Base-by-base conservation (phyloP, 2,888 invertebrate species). In the Andrena hattorfiana region DNA sequence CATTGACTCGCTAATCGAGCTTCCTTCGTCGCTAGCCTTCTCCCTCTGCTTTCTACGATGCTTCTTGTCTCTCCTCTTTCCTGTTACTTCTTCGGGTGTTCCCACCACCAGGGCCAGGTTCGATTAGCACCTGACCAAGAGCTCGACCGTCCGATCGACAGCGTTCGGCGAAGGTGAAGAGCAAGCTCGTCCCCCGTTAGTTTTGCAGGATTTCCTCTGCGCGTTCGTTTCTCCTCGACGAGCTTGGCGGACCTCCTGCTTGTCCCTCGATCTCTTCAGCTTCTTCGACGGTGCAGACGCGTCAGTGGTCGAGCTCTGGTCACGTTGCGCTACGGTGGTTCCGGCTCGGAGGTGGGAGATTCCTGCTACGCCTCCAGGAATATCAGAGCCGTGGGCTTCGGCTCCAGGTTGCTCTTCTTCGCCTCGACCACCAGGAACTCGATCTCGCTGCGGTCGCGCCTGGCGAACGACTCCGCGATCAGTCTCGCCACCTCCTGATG, bases 351-450 rank as follows among this genome's bases (percentile, higher is more conserved):
- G 94, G 93, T 94, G 93, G 94, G 93, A 92, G 94, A 94, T 90
- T 93, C 93, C 89, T 97, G 97, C 97, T 97, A 98, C 96, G 97
- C 97, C 95, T 98, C 98, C 95, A 98, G 95, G 95, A 98, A 98
- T 95, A 98, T 97, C 86, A 98, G 95, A 89, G 98, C 98, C 92
- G 98, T 98, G 89, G 98, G 98, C 95, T 98, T 98, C 91, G 97
- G 98, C 95, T 98, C 98, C 94, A 97, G 95, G 94, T 98, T 98
- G 92, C 97, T 97, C 95, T 98, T 98, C 95, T 98, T 98, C 90
- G 98, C 98, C 95, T 98, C 98, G 87, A 98, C 97, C 89, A 99
- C 98, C 93, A 98, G 96, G 95, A 99, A 98, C 95, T 98, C 98
- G 94, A 99, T 98, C 94, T 98, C 97, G 94, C 96, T 96, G 93